Conservation (phyloP, 2,888 invertebrate genomes). For the Dusona sp. region DNA sequence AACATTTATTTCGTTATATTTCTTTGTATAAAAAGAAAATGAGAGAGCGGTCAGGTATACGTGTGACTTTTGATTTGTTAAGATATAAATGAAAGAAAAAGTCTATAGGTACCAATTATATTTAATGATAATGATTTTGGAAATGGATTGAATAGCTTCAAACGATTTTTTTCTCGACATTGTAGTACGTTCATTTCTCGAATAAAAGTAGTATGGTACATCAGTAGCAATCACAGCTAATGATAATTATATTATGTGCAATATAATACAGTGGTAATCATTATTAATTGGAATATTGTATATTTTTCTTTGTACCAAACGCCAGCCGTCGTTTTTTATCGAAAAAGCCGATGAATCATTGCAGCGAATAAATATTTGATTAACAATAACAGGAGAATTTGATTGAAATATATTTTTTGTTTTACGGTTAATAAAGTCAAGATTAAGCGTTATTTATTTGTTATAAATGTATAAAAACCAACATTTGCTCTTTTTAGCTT, state of each 20-base stretch:
- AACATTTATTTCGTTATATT: not conserved
- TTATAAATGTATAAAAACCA: not conserved
- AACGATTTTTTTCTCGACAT: not conserved
- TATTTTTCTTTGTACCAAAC: not conserved
- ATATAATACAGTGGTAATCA: not conserved
- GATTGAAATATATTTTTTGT: not conserved
- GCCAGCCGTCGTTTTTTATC: not conserved
- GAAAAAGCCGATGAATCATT: not conserved
- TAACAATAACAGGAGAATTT: not conserved
- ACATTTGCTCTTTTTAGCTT: not conserved
- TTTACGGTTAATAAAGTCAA: not conserved
- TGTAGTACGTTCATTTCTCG: not conserved
- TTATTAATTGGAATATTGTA: not conserved
- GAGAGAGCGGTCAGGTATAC: not conserved
- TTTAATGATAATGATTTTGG: constrained; percentile 2
- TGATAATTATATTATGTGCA: not conserved
- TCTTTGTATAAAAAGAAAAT: not conserved
- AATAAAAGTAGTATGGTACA: not conserved
- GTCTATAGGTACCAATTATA: constrained; percentile 1
- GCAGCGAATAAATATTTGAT: not conserved
- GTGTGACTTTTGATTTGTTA: not conserved
- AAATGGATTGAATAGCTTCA: not conserved
- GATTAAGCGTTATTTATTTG: not conserved
- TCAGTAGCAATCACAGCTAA: constrained; percentile 5
- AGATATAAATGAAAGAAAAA: not conserved